These are phyloP conservation scores for Escarpia spicata DNA, from an alignment of 2,888 invertebrate genomes.

Conservation along the genomic window DNA sequence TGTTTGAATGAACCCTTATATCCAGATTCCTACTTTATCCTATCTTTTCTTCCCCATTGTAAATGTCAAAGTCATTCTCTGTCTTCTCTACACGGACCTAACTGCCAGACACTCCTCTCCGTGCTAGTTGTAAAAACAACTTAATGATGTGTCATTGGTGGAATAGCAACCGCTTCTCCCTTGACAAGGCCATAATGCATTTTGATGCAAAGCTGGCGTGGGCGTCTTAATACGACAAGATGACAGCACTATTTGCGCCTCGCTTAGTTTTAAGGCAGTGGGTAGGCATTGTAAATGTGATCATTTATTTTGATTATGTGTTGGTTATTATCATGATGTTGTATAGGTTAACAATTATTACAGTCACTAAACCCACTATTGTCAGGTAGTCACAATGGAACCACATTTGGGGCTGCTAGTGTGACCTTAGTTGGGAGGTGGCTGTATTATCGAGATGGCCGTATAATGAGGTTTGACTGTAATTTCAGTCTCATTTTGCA, in stretches of 20 bases:
- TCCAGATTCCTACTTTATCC: background rate
- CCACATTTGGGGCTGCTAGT: no score
- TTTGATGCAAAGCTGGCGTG: background rate
- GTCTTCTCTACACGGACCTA: background rate
- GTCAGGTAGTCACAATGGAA: no score
- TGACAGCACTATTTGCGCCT: background rate
- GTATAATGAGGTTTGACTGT: no score
- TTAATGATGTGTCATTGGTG: background rate
- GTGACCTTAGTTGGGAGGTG: no score
- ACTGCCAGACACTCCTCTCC: background rate
- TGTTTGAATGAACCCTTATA: background rate
- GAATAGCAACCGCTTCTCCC: slow-evolving; percentile 1
- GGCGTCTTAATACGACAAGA: background rate
- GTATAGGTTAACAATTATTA: background rate
- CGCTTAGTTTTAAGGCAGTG: background rate
- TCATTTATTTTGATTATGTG: background rate
- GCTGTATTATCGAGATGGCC: no score
- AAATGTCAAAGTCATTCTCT: background rate
- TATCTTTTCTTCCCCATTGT: background rate
- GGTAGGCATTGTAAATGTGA: background rate
- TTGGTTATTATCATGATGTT: background rate
- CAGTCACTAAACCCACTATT: no score
- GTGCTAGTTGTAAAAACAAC: background rate
- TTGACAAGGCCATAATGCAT: background rate
- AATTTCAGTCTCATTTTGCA: no score